A percentile compares a stretch with the other conserved stretches of the same genome.
These are phyloP conservation scores for Drosophila triauraria DNA, from an alignment of 1,140 invertebrate species.

Conservation along the genomic window DNA sequence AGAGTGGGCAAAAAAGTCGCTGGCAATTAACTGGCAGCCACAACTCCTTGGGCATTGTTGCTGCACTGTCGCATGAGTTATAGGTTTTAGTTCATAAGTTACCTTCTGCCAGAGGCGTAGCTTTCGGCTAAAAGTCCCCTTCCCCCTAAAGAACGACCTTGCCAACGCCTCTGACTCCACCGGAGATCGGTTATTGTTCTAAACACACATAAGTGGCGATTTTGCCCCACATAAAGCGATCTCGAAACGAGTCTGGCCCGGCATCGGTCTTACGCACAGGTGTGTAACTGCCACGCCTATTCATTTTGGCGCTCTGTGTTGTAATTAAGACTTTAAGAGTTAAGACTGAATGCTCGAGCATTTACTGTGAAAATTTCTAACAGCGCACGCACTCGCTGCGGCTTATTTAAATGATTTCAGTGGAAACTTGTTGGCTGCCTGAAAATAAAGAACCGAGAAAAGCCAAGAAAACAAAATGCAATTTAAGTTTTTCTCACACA, in stretches of 20 bases:
- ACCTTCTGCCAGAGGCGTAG: constrained; percentile 23
- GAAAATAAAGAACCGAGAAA: constrained; percentile 34
- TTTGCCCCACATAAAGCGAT: constrained; percentile 37
- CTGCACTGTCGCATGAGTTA: constrained; percentile 29
- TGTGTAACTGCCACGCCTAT: constrained; percentile 42
- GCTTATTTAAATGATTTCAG: constrained; percentile 42
- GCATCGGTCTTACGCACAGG: constrained; percentile 45
- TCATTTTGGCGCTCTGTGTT: constrained; percentile 11
- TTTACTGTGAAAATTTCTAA: constrained; percentile 45
- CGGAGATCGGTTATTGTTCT: constrained; percentile 38
- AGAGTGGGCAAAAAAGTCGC: constrained; percentile 29
- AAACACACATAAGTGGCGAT: constrained; percentile 7
- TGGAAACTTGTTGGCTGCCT: constrained; percentile 37
- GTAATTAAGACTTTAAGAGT: constrained; percentile 62
- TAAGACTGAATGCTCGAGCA: constrained; percentile 22
- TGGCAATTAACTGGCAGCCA: constrained; percentile 41
- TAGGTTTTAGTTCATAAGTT: constrained; percentile 17
- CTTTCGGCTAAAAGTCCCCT: neutral
- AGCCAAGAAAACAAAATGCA: constrained; percentile 43
- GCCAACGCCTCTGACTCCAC: constrained; percentile 32
- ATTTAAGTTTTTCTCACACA: constrained; percentile 57
- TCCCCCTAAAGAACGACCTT: constrained; percentile 21
- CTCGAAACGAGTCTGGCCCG: constrained; percentile 20
- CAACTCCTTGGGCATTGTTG: constrained; percentile 39
- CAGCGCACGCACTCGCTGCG: constrained; percentile 33